These are phyloP conservation scores for Synergus umbraculus DNA, from an alignment of 2,888 invertebrate genomes.

Conservation along the genomic window DNA sequence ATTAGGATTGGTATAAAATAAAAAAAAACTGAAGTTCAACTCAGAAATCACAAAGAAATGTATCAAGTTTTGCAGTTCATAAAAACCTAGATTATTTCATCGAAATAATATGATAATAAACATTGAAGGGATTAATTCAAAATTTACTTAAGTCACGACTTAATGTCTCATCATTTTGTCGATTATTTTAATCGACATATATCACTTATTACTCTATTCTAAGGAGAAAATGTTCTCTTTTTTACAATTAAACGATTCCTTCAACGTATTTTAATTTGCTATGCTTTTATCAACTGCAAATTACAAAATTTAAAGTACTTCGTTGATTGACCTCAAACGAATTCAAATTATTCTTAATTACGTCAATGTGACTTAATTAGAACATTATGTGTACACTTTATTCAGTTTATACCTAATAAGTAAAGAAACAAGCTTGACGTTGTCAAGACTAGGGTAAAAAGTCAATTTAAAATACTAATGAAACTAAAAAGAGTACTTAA, in stretches of 20 bases:
- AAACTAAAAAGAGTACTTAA: not conserved
- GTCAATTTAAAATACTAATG: conserved; percentile 1
- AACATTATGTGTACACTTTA: not conserved
- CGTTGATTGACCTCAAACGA: conserved; percentile 1
- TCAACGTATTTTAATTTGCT: not conserved
- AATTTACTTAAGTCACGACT: not conserved
- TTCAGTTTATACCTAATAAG: not conserved
- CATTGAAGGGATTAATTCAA: too few relatives aligned
- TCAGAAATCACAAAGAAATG: conserved; percentile 20
- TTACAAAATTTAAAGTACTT: not conserved
- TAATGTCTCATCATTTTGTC: not conserved
- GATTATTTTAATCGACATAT: not conserved
- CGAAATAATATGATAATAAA: too few relatives aligned
- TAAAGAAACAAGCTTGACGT: not conserved
- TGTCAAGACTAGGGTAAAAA: not conserved
- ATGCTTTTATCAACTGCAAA: conserved; percentile 16
- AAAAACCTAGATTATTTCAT: not conserved
- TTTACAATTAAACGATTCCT: not conserved
- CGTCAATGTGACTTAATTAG: conserved; percentile 16
- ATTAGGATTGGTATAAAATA: conserved; percentile 33
- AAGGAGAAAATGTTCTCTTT: not conserved
- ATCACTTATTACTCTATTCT: not conserved
- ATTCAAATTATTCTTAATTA: conserved; percentile 3
- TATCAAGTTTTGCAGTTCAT: conserved; percentile 10
- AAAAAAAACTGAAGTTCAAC: conserved; percentile 4